Percentiles rank a stretch among this genome's conserved stretches.
Evolutionary conservation across 2,797 vertebrate species (phyloP).

Genomic region (Morus bassanus): DNA sequence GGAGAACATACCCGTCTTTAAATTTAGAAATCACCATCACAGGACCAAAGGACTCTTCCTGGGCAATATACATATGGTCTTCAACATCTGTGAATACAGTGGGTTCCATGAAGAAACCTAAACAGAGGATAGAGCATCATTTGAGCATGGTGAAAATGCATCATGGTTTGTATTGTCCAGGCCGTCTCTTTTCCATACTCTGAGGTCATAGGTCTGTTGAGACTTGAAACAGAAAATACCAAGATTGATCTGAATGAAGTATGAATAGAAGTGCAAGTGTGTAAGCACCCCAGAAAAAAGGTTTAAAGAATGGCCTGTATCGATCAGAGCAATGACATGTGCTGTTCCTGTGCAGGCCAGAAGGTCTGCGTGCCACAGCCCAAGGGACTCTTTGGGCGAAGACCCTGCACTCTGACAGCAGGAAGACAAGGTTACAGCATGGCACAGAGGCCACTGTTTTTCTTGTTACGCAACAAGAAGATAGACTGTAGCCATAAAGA

Average conservation of each 20-base stretch:
- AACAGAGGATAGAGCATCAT: background rate
- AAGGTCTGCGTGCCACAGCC: background rate
- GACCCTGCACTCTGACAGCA: background rate
- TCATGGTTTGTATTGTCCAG: background rate
- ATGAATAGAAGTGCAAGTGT: background rate
- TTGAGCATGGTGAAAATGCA: background rate
- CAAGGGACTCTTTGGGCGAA: background rate
- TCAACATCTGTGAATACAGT: constrained; percentile 93
- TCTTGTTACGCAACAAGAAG: background rate
- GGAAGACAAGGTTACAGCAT: background rate
- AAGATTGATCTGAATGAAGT: background rate
- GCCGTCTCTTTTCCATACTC: background rate
- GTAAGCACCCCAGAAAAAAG: background rate
- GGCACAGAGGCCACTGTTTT: background rate
- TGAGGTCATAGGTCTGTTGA: background rate
- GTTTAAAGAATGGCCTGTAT: background rate
- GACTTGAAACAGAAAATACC: background rate
- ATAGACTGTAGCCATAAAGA: background rate
- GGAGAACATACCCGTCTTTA: constrained; percentile 84
- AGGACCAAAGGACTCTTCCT: constrained; percentile 96
- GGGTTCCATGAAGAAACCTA: constrained; percentile 97
- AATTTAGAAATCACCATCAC: constrained; percentile 98
- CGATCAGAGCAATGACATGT: background rate
- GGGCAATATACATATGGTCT: constrained; percentile 95
- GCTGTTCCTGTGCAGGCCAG: background rate